Percentiles rank a stretch among this genome's conserved stretches.
phyloP scores from a whole-genome alignment of 2,888 invertebrate species.

The Aethes cnicana region DNA sequence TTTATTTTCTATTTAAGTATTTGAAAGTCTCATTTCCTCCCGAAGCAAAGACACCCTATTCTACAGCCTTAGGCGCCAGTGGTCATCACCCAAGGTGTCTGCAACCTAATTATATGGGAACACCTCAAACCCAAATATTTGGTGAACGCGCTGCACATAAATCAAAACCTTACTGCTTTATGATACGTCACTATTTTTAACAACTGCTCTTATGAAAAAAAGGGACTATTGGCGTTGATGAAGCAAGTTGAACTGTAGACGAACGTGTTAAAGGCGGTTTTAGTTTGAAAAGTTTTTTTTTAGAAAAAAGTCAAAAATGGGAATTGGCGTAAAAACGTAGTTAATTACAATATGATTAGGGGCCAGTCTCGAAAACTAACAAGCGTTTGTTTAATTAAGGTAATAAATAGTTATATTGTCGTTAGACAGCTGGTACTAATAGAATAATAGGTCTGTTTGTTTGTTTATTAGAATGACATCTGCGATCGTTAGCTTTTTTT shows the following conservation, averaged over 20 bases:
- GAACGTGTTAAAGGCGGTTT: conserved; percentile 5
- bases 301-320: conserved; percentile 21
- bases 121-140: conserved; percentile 69
- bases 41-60: conserved; percentile 32
- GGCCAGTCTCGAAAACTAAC: conserved; percentile 75
- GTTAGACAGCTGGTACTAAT: conserved; percentile 65
- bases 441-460: conserved; percentile 56
- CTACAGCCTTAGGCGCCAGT: conserved; percentile 71
- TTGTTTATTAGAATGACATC: conserved; percentile 58
- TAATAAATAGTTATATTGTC: conserved; percentile 78
- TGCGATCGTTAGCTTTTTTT: conserved; percentile 38
- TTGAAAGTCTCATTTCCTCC: conserved; percentile 13
- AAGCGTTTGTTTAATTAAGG: conserved; percentile 73
- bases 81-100: conserved; percentile 75
- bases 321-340: conserved; percentile 79
- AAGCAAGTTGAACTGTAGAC: neutral
- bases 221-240: conserved; percentile 37
- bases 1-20: too few relatives aligned
- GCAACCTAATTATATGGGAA: conserved; percentile 74
- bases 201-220: conserved; percentile 43
- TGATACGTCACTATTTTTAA: conserved; percentile 44
- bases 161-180: conserved; percentile 34
- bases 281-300: neutral
- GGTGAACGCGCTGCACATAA: conserved; percentile 40
- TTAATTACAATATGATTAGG: conserved; percentile 79